Evolutionary conservation across 2,113 vertebrate genomes (phyloP).

Genomic region (Planiliza haematocheilus): DNA sequence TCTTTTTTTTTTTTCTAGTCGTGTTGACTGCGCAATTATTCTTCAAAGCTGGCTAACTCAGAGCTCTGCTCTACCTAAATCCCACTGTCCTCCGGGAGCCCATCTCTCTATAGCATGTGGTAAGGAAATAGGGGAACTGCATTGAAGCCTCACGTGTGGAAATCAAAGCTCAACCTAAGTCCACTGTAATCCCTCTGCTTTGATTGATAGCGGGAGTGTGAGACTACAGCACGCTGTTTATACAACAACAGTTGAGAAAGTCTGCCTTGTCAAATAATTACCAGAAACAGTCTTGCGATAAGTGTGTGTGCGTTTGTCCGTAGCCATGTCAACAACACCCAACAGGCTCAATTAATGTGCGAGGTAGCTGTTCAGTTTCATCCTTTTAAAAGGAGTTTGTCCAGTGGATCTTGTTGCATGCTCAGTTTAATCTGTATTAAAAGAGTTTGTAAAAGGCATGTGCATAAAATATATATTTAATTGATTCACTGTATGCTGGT

Average conservation of each 20-base stretch:
- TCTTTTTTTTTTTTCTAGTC: background rate
- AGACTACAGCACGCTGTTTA: constrained; percentile 44
- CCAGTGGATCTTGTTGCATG: background rate
- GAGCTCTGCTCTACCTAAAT: constrained; percentile 6
- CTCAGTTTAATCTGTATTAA: background rate
- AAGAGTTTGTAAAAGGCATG: background rate
- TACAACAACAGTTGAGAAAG: constrained; percentile 38
- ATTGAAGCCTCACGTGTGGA: constrained; percentile 48
- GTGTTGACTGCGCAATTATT: constrained; percentile 4
- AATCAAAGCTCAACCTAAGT: constrained; percentile 59
- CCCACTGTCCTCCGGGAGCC: constrained; percentile 14
- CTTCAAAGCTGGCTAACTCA: constrained; percentile 16
- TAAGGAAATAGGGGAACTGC: constrained; percentile 9
- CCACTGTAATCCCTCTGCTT: constrained; percentile 54
- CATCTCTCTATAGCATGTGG: constrained; percentile 15
- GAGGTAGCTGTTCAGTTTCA: constrained; percentile 5
- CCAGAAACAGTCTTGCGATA: background rate
- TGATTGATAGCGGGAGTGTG: constrained; percentile 49
- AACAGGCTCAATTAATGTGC: constrained; percentile 43
- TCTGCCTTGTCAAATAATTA: constrained; percentile 52
- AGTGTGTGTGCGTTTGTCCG: constrained; percentile 7
- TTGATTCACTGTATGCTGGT: too few species aligned
- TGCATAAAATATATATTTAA: background rate
- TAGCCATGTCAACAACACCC: constrained; percentile 24
- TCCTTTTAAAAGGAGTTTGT: constrained; percentile 17